Evolutionary conservation across 2,113 vertebrate species (phyloP), one percentile per base, ranked within the genome.

Genomic region (Stigmatopora nigra): DNA sequence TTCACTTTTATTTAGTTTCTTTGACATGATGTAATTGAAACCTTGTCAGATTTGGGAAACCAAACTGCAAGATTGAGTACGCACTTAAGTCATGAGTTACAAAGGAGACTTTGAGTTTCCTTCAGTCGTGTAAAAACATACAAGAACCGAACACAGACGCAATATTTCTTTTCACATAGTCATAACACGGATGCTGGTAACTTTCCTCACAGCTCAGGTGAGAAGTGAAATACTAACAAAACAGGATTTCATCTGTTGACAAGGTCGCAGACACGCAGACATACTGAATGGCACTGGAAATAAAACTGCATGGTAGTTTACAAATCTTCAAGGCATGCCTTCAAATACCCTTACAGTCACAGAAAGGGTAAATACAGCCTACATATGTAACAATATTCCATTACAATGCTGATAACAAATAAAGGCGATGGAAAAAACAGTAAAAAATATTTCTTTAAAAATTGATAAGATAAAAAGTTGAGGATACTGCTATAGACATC

Each of bases 391-490:
- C 73, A 83, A 81, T 83, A 86, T 79, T 84, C 82, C 80, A 77
- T 58, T 82, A 84, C 80, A 83, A 86, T 82, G 80, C 75, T 62
- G 81, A 85, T 84, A 83, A 82, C 56, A 86, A 88, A 87, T 64
- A 82, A 89, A 87, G 64, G 76, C 67, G 62, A 82, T 81, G 81
- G 72, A 72, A 72, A 72, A 84, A 81, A 81, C 65, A 77, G 76
- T 88, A 86, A 84, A 87, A 88, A 87, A 88, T 87, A 87, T 83
- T 3, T 41, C 38, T 41, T 41, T 41, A 89, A 86, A 90, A 90
- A 86, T 82, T 25, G 78, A 82, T 80, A 84, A 64, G 68, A 80
- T 87, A 86, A 80, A 88, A 84, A 86, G 83, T 84, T 31, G 87
- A 88, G 84, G 75, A 87, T 82, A 86, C 70, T 71, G 71, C 85